Evolutionary conservation across 2,888 invertebrate genomes (phyloP).

Genomic region (Cataglyphis albicans): DNA sequence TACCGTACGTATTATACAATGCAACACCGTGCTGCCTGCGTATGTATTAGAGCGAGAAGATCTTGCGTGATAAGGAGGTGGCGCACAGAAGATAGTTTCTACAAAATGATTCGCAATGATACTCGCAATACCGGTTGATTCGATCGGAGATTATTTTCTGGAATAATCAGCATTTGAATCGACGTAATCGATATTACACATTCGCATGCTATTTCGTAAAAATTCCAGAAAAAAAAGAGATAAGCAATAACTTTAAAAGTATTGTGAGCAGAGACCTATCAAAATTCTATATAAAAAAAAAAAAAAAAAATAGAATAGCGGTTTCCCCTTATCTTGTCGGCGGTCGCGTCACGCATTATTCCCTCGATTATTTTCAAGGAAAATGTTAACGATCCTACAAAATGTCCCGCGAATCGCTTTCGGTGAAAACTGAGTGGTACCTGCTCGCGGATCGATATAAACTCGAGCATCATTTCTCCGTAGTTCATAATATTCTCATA

Average conservation of each 20-base stretch:
- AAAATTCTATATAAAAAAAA: neutral
- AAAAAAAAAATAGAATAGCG: neutral
- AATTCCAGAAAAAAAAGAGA: neutral
- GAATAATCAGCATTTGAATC: neutral
- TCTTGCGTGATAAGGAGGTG: constrained; percentile 35
- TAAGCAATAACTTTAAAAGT: neutral
- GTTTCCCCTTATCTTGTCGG: neutral
- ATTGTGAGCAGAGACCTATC: neutral
- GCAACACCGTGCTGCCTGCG: neutral
- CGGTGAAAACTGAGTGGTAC: constrained; percentile 63
- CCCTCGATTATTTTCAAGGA: constrained; percentile 36
- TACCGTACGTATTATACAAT: neutral
- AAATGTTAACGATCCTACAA: constrained; percentile 57
- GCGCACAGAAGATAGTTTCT: constrained; percentile 14
- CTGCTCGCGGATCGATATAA: constrained; percentile 64
- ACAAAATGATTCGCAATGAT: constrained; percentile 13
- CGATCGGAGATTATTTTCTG: constrained; percentile 10
- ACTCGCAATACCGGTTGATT: neutral
- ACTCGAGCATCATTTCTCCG: constrained; percentile 51
- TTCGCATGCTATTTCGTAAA: neutral
- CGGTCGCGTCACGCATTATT: neutral
- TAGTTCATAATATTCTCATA: constrained; percentile 10
- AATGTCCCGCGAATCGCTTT: constrained; percentile 50
- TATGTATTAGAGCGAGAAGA: constrained; percentile 41
- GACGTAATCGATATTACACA: neutral